phyloP scores from a whole-genome alignment of 2,797 vertebrate species.

The Anisognathus igniventris region DNA sequence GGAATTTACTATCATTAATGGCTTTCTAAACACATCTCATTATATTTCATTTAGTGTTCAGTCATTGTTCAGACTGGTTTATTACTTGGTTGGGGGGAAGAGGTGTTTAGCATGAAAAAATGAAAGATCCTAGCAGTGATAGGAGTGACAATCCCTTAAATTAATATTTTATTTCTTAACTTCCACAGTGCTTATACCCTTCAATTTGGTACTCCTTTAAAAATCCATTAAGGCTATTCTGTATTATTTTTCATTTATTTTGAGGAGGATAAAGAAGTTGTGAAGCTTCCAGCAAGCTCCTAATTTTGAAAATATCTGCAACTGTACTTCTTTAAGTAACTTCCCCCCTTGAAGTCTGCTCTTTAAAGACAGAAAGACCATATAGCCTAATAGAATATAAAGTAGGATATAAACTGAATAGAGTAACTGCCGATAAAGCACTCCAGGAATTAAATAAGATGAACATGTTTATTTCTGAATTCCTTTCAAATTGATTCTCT shows the following conservation, averaged over 20 bases:
- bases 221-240: not conserved
- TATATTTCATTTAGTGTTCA: not conserved
- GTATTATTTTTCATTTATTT: not conserved
- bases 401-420: not conserved
- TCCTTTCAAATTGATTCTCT: not conserved
- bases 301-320: not conserved
- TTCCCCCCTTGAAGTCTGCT: not conserved
- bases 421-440: not conserved
- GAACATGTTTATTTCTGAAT: not conserved
- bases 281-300: not conserved
- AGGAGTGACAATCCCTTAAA: not conserved
- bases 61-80: not conserved
- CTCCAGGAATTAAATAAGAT: not conserved
- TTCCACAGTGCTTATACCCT: not conserved
- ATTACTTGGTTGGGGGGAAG: not conserved
- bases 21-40: not conserved
- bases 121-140: not conserved
- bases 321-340: not conserved
- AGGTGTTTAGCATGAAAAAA: conserved; percentile 24
- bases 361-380: not conserved
- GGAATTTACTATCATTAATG: not conserved
- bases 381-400: not conserved
- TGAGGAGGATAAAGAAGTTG: not conserved
- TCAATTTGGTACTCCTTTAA: not conserved
- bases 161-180: not conserved